phyloP scores from a whole-genome alignment of 2,113 vertebrate genomes.

The Rallus limicola region DNA sequence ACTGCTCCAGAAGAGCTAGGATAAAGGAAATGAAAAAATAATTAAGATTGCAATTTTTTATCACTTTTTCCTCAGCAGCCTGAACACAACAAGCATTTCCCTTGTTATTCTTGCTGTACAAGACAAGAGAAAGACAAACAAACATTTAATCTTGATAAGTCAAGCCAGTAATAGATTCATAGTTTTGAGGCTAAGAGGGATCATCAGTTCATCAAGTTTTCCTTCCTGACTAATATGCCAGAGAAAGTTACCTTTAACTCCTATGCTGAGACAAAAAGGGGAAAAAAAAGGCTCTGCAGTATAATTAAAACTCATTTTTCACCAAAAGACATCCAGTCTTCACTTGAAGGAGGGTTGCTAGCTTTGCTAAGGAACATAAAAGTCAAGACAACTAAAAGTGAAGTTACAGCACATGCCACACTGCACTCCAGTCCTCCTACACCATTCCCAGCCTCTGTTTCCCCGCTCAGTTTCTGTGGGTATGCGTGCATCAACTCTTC shows the following conservation, averaged over 20 bases:
- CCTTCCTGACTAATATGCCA: neutral
- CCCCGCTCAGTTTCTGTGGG: neutral
- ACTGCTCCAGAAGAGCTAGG: neutral
- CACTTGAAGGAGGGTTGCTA: neutral
- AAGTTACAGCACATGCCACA: neutral
- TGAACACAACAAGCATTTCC: neutral
- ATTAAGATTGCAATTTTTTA: neutral
- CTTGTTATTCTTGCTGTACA: neutral
- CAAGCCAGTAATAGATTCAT: neutral
- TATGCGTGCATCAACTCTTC: fast-evolving
- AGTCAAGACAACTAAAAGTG: neutral
- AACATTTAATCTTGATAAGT: conserved; percentile 3
- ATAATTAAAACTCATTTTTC: neutral
- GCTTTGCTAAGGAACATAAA: neutral
- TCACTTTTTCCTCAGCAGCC: neutral
- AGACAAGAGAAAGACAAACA: neutral
- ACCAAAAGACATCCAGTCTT: neutral
- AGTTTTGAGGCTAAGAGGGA: neutral
- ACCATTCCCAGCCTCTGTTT: neutral
- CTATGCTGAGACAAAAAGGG: neutral
- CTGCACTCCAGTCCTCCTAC: too few relatives aligned
- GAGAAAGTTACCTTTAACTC: neutral
- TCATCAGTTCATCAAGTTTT: neutral
- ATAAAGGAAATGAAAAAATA: neutral
- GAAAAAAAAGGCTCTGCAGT: neutral